Conservation (phyloP, 2,113 vertebrate species). For the Muntiacus reevesi region DNA sequence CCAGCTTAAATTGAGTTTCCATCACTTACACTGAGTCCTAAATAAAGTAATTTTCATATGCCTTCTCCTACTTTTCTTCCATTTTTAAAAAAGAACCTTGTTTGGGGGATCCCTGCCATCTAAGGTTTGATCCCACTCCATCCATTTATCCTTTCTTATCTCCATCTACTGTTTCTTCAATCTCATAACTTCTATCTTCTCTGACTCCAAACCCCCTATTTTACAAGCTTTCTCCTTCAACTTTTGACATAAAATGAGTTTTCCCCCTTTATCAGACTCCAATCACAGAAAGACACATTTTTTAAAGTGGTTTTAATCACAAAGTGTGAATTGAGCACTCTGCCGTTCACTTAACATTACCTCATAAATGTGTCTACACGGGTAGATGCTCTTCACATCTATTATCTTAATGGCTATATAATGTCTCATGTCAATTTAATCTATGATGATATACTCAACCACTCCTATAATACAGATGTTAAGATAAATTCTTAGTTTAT, state of each 20-base stretch:
- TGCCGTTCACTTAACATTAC: neutral
- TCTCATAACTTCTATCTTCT: neutral
- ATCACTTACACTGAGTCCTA: neutral
- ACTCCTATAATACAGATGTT: neutral
- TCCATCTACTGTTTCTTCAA: neutral
- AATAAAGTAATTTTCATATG: neutral
- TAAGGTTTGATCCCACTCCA: neutral
- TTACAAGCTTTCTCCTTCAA: neutral
- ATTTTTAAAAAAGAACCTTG: neutral
- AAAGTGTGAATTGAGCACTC: neutral
- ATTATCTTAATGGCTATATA: conserved; percentile 37
- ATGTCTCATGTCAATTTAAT: neutral
- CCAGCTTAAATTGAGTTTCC: neutral
- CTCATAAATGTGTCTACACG: neutral
- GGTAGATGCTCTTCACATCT: neutral
- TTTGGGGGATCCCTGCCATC: neutral
- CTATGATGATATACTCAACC: neutral
- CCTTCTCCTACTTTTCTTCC: neutral
- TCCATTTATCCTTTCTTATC: neutral
- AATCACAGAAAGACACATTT: neutral
- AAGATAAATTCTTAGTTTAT: conserved; percentile 17
- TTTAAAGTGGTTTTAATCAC: neutral
- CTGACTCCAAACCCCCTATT: neutral
- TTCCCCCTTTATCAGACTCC: neutral
- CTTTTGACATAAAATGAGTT: neutral